Percentiles rank a stretch among this genome's conserved stretches.
Conservation (phyloP, 2,797 vertebrate genomes). For the Dallia pectoralis region DNA sequence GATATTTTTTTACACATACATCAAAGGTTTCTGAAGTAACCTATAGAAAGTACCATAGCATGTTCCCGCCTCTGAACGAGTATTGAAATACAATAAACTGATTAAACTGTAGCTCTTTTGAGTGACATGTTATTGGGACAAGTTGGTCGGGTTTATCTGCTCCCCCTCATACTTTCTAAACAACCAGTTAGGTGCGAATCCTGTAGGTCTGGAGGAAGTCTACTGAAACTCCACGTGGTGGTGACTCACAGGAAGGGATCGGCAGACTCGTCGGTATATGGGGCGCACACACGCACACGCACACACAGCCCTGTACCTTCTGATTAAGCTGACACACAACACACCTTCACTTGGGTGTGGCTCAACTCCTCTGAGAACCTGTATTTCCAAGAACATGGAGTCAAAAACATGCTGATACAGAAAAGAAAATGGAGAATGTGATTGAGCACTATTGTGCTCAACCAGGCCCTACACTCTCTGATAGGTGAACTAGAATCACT, state of each 20-base stretch:
- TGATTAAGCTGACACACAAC: conserved; percentile 17
- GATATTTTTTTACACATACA: too few species aligned
- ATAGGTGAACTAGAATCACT: neutral
- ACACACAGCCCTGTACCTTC: neutral
- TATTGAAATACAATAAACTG: neutral
- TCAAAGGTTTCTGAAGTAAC: neutral
- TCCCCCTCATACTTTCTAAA: neutral
- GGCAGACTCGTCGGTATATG: neutral
- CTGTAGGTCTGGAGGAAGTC: neutral
- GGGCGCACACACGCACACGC: neutral
- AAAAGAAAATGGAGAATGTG: neutral
- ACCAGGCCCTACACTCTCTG: neutral
- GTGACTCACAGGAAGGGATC: conserved; percentile 24
- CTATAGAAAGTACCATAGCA: neutral
- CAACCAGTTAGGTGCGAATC: neutral
- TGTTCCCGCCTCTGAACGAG: neutral
- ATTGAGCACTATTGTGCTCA: neutral
- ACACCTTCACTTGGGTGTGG: conserved; percentile 36
- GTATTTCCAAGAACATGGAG: neutral
- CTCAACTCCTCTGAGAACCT: conserved; percentile 16
- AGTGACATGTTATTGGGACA: neutral
- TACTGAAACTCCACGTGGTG: conserved; percentile 7
- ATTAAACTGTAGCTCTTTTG: neutral
- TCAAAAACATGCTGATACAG: neutral
- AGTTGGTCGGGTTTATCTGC: neutral